Evolutionary conservation across 2,113 vertebrate genomes (phyloP).

Genomic region (Chloroceryle aenea): DNA sequence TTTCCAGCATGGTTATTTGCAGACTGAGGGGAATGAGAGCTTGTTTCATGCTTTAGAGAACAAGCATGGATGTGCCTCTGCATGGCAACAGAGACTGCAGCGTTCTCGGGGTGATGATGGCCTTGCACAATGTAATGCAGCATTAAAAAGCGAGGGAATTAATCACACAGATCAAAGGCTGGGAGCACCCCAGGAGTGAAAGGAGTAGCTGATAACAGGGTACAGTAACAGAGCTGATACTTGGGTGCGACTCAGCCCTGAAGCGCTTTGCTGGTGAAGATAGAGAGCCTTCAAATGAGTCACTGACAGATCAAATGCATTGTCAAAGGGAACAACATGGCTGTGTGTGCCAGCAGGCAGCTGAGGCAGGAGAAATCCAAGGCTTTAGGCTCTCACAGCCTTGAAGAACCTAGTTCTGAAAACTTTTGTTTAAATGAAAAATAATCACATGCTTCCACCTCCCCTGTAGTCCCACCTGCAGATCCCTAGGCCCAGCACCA

Average conservation of each 20-base stretch:
- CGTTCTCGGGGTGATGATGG: background rate
- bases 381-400: conserved; percentile 24
- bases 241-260: background rate
- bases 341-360: background rate
- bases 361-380: conserved; percentile 12
- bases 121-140: background rate
- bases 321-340: background rate
- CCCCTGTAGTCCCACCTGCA: background rate
- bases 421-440: background rate
- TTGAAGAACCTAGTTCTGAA: background rate
- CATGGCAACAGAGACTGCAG: background rate
- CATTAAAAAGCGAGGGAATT: background rate
- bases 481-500: background rate
- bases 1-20: background rate
- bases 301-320: background rate
- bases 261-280: background rate
- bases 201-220: background rate
- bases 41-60: background rate
- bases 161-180: conserved; percentile 45
- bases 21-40: background rate
- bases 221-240: background rate
- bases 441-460: background rate
- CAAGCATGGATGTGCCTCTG: background rate
- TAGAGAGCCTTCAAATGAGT: background rate
- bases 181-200: conserved; percentile 4